phyloP scores from a whole-genome alignment of 2,113 vertebrate species.

The Pristiophorus japonicus region DNA sequence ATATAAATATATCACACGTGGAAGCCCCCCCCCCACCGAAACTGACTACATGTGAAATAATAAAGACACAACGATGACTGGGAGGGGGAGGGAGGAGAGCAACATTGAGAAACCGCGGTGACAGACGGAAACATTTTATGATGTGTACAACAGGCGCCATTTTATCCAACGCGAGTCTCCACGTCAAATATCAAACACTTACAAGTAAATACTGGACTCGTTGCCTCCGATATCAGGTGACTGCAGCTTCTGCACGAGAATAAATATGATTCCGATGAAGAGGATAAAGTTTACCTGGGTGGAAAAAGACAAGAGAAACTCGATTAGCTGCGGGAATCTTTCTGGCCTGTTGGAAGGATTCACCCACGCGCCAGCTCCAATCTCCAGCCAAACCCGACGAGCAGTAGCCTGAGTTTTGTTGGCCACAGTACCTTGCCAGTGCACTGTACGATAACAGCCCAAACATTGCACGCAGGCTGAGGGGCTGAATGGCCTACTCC shows the following conservation, averaged over 20 bases:
- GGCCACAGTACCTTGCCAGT: no score
- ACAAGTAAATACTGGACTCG: conserved; percentile 98
- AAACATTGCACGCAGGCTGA: not conserved
- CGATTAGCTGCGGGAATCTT: no score
- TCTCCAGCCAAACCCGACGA: not conserved
- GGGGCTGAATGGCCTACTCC: no score
- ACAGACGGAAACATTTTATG: conserved; percentile 43
- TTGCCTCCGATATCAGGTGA: conserved; percentile 95
- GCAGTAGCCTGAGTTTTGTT: not conserved
- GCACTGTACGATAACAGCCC: not conserved
- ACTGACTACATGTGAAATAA: not conserved
- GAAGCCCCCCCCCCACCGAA: not conserved
- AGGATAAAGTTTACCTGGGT: conserved; percentile 90
- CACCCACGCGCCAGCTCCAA: not conserved
- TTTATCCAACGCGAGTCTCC: not conserved
- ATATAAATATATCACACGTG: not conserved
- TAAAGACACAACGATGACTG: not conserved
- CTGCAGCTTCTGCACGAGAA: conserved; percentile 96
- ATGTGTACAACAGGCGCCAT: conserved; percentile 48
- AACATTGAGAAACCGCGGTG: not conserved
- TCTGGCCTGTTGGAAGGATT: no score
- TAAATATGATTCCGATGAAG: conserved; percentile 93
- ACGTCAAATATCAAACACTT: conserved; percentile 54
- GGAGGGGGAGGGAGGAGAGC: no score
- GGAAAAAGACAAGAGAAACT: conserved; percentile 8